Evolutionary conservation across 2,888 invertebrate genomes (phyloP).

Genomic region (Apomyelois bistriatella): DNA sequence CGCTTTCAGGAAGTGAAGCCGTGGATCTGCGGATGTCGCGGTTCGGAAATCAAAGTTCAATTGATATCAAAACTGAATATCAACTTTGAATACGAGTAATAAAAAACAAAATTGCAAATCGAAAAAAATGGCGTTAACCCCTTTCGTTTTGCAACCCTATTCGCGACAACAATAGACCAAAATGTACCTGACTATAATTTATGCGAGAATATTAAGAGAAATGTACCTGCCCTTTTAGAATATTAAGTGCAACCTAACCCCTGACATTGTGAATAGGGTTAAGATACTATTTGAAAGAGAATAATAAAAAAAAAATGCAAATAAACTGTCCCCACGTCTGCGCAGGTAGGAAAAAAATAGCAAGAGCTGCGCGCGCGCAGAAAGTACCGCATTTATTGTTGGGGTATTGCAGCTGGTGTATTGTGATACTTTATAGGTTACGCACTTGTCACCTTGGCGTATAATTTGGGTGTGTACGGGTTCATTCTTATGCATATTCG

Average conservation of each 20-base stretch:
- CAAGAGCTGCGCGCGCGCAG: constrained; percentile 51
- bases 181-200: constrained; percentile 81
- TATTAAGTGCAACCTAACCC: constrained; percentile 81
- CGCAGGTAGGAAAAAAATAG: constrained; percentile 63
- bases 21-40: constrained; percentile 56
- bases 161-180: constrained; percentile 68
- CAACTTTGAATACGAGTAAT: constrained; percentile 23
- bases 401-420: constrained; percentile 27
- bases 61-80: constrained; percentile 25
- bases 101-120: constrained; percentile 40
- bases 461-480: constrained; percentile 73
- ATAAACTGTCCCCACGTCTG: constrained; percentile 75
- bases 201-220: constrained; percentile 80
- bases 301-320: constrained; percentile 77
- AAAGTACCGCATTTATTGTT: constrained; percentile 48
- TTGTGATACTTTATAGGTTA: constrained; percentile 46
- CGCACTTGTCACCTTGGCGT: constrained; percentile 75
- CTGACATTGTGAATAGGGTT: constrained; percentile 79
- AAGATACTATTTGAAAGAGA: constrained; percentile 77
- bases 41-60: constrained; percentile 47
- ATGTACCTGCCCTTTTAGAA: constrained; percentile 81
- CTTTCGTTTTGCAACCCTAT: constrained; percentile 43
- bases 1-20: constrained; percentile 74
- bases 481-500: constrained; percentile 73
- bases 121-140: constrained; percentile 19